Evolutionary conservation across 2,113 vertebrate species (phyloP), one percentile per base, ranked within the genome.

Genomic region (Serinus canaria): DNA sequence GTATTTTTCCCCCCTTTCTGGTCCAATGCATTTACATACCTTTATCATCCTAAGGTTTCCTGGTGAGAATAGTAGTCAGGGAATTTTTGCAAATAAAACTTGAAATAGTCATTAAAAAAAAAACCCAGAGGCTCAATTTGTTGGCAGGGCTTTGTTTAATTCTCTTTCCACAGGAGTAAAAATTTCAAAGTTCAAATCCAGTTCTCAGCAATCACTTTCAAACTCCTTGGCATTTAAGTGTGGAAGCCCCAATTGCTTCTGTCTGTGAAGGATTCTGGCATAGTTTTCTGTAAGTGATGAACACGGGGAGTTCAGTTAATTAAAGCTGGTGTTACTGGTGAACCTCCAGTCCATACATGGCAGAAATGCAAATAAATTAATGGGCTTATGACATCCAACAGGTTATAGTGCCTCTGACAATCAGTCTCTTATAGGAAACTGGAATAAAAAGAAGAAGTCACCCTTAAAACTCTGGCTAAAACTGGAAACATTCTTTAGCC

Each of bases 101-200:
- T 28, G 37, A 64, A 60, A n/a, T 55, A 64, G 28, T 66, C 3
- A n/a, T 69, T 69, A 64, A 44, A 30, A 17, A 70, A 70, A 56
- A 56, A 21, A 0, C 3, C 19, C 20, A 82, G 49, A 74, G 8
- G 3, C 44, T 64, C 43, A 50, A 0, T 43, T 7, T 47, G 4
- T 79, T 89, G 56, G 8, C 23, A 55, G n/a, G 46, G 28, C 22
- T 83, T 86, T 66, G 15, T 50, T 83, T 74, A 33, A 28, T 83
- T 80, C 20, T 53, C 2, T 70, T 94, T 86, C 18, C 16, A 30
- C 0, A 0, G n/a, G 6, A 88, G 23, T 39, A 23, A n/a, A 81
- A 69, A 59, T 90, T 87, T 81, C n/a, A 74, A 76, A 77, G 21
- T 43, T 92, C 55, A 77, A 52, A n/a, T 39, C 3, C 16, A 31